phyloP scores from a whole-genome alignment of 2,888 invertebrate genomes.

The Sthenelais limicola region DNA sequence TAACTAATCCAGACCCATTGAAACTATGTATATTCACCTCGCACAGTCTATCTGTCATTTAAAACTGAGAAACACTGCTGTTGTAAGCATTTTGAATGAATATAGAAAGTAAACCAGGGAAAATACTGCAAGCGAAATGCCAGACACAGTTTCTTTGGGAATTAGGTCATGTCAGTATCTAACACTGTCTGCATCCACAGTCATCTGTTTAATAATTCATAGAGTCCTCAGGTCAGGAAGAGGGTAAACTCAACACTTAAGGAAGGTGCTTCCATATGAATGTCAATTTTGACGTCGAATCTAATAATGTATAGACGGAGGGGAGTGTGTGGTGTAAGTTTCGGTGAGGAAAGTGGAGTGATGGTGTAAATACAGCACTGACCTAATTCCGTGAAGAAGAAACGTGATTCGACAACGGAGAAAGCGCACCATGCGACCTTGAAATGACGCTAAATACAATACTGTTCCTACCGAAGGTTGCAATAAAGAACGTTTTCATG shows the following conservation, averaged over 20 bases:
- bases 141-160: constrained; percentile 27
- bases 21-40: too few species aligned
- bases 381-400: constrained; percentile 32
- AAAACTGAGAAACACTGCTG: too few species aligned
- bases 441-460: constrained; percentile 28
- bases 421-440: constrained; percentile 38
- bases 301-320: too few species aligned
- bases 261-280: too few species aligned
- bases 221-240: background rate
- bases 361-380: constrained; percentile 34
- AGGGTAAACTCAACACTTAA: too few species aligned
- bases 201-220: constrained; percentile 33
- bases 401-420: constrained; percentile 35
- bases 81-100: too few species aligned
- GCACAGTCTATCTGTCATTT: too few species aligned
- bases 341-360: background rate
- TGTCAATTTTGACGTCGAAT: too few species aligned
- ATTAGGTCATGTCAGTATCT: constrained; percentile 35
- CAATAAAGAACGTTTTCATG: too few species aligned
- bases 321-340: background rate
- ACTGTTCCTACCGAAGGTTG: background rate
- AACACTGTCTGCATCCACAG: constrained; percentile 10
- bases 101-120: too few species aligned
- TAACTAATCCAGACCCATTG: too few species aligned
- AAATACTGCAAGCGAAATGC: too few species aligned